Base-by-base conservation (phyloP, 2,888 invertebrate genomes). In the Sinohyriopsis cumingii region DNA sequence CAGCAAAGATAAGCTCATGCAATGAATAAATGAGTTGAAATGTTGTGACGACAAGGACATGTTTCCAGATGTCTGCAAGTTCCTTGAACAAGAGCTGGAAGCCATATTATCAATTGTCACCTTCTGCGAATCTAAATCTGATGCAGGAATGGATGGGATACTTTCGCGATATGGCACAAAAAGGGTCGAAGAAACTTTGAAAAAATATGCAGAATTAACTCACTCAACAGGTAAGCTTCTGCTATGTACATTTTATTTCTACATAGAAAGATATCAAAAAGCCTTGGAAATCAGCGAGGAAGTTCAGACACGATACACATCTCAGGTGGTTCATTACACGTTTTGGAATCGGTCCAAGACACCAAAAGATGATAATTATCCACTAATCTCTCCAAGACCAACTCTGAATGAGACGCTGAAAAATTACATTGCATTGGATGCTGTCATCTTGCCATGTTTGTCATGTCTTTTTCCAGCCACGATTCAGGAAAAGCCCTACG, bases 361-460 rank as follows among this genome's bases (percentile, higher is more conserved):
- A 20, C 66, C 66, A 19, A 55, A 25, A 7, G 66, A 67, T 53
- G 66, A 67, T 4, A 25, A 67, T 57, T 67, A 60, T 60, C 54
- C n/a, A 12, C 25, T 22, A 25, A 19, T 25, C 20, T 19, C 5
- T 22, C 45, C 45, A 53, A n/a, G 54, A 25, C 45, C 24, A 24
- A 22, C 66, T 45, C 25, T 67, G 20, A 28, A 9, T 0, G 60
- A 67, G 25, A 67, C 66, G 3, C 5, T 67, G 28, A 53, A 59
- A 28, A 28, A 12, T n/a, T 60, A 59, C 60, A 60, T 67, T 19
- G 59, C 66, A 0, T 60, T 67, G 22, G 66, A 67, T 54, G 25
- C 20, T 12, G 28, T 67, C 22, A 19, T n/a, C 19, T 19, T 33
- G 22, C 33, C 54, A 33, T 45, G 25, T 65, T n/a, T 55, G n/a